These are phyloP conservation scores for Tokudaia tokunoshimensis DNA, from an alignment of 2,797 vertebrate species.

Conservation along the genomic window DNA sequence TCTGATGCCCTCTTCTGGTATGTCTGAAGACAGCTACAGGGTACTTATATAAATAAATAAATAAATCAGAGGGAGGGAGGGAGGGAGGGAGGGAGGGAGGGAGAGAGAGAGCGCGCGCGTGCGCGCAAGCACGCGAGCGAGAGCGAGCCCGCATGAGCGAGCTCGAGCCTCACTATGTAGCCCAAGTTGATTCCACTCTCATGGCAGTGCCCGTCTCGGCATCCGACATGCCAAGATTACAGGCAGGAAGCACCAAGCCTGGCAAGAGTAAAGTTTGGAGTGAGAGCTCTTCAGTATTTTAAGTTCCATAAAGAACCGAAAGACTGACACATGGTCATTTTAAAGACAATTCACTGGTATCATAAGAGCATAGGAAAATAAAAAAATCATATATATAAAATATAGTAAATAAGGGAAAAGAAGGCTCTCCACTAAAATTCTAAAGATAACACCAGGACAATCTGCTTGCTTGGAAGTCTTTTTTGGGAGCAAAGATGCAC, in stretches of 20 bases:
- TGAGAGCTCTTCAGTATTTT: not conserved
- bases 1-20: too few relatives aligned
- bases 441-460: not conserved
- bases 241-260: not conserved
- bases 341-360: not conserved
- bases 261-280: not conserved
- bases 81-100: too few relatives aligned
- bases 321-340: not conserved
- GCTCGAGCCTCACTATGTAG: too few relatives aligned
- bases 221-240: not conserved
- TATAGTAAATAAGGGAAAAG: not conserved
- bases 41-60: too few relatives aligned
- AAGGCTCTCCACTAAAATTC: not conserved
- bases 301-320: not conserved
- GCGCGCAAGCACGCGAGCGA: too few relatives aligned
- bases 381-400: not conserved
- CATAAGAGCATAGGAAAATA: not conserved
- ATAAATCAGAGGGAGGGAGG: too few relatives aligned
- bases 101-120: too few relatives aligned
- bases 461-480: not conserved
- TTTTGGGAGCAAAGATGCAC: not conserved
- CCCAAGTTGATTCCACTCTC: not conserved
- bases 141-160: too few relatives aligned
- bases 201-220: not conserved
- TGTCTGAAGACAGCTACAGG: too few relatives aligned